These are phyloP conservation scores for Dicroscelio sp. DNA, from an alignment of 2,888 invertebrate genomes.

Conservation along the genomic window DNA sequence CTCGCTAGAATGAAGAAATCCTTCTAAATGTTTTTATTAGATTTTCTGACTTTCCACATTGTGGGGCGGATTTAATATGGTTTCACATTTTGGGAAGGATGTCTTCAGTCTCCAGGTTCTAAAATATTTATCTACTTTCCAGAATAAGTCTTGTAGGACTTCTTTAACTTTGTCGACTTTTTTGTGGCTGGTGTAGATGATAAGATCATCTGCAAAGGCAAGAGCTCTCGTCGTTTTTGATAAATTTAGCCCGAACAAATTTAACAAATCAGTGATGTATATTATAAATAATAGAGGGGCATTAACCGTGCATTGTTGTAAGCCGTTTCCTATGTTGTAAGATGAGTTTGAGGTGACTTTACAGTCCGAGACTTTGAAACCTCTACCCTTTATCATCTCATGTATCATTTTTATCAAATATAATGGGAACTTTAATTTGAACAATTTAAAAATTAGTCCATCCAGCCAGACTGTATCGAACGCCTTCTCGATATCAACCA, in stretches of 20 bases:
- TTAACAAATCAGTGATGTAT: neutral
- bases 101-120: conserved; percentile 72
- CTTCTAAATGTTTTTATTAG: conserved; percentile 25
- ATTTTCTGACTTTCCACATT: neutral
- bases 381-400: neutral
- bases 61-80: conserved; percentile 64
- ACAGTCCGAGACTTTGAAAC: too few species aligned
- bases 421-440: neutral
- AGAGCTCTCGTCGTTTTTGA: neutral
- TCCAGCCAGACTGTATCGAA: neutral
- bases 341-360: neutral
- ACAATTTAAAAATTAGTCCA: neutral
- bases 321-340: neutral
- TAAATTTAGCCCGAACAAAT: neutral
- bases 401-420: neutral
- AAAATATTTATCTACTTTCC: conserved; percentile 41
- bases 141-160: conserved; percentile 16
- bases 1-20: conserved; percentile 25
- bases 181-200: conserved; percentile 35
- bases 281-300: neutral
- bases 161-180: conserved; percentile 15
- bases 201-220: conserved; percentile 68
- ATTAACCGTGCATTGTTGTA: neutral
- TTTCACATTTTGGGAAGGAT: conserved; percentile 77
- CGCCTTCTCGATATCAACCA: neutral